Conservation (phyloP, 2,113 vertebrate species). For the Progne subis region DNA sequence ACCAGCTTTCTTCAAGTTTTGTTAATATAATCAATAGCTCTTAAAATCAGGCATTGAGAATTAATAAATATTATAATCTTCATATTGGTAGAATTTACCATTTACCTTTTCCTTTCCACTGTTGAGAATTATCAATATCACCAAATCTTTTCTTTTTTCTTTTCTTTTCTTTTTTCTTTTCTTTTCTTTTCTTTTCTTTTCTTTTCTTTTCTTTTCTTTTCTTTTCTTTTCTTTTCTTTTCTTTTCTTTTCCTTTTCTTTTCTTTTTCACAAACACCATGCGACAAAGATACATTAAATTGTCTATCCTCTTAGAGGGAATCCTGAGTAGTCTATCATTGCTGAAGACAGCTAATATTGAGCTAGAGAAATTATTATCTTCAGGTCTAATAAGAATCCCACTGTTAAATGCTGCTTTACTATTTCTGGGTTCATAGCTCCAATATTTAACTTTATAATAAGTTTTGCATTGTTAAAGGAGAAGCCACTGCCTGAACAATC, state of each 20-base stretch:
- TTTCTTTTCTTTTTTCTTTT: no score
- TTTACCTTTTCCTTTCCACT: neutral
- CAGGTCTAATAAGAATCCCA: neutral
- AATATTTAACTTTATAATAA: neutral
- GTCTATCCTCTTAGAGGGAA: neutral
- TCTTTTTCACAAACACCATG: neutral
- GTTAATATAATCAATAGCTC: neutral
- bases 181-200: no score
- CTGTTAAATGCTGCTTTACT: slow-evolving; percentile 1
- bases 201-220: no score
- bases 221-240: no score
- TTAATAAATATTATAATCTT: neutral
- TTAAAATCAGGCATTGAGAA: neutral
- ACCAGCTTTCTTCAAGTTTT: neutral
- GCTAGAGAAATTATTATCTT: neutral
- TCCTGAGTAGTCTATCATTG: neutral
- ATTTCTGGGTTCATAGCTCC: slow-evolving; percentile 13
- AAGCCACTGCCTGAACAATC: neutral
- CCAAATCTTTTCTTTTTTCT: neutral
- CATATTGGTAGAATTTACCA: neutral
- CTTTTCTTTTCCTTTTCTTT: neutral
- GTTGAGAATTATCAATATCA: neutral
- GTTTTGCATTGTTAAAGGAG: neutral
- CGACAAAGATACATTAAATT: neutral
- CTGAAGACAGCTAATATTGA: slow-evolving; percentile 7